Base-by-base conservation (phyloP, 2,797 vertebrate species). In the Florisuga fusca region DNA sequence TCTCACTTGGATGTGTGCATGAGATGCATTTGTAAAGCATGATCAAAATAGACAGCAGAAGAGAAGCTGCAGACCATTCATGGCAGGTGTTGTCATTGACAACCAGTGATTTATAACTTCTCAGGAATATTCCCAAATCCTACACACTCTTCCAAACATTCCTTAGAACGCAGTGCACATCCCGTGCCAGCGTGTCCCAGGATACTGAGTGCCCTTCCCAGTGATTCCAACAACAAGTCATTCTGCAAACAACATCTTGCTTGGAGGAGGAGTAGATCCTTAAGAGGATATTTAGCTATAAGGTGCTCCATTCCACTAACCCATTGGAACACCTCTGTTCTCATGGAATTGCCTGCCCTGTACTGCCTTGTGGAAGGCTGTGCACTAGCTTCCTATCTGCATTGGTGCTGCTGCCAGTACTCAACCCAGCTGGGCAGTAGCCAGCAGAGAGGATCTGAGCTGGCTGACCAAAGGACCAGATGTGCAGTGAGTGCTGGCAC, bases 21-120 rank as follows among this genome's bases (percentile, higher is more conserved):
- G 91, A 92, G 88, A 94, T 95, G 81, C 86, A 83, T 91, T 96
- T 94, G 94, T 86, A 94, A 93, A 80, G 85, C 91, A 54, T 27
- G 94, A 96, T 94, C 93, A 72, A 95, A 94, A 93, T 61, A 94
- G 87, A 91, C 64, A 93, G 94, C 87, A 89, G 78, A 91, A 86
- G 87, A 95, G 94, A 95, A 90, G 91, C 88, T 95, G 90, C 1
- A 90, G 95, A 89, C 87, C 94, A 22, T 89, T 92, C 90, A 15
- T 95, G 96, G 85, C 94, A 94, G 91, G 81, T 96, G 96, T 96
- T 96, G 95, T 94, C 93, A 90, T 79, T 97, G 94, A 89, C 95
- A 93, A 83, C 85, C 87, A 89, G 85, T 8, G 74, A 92, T 95
- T 93, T 92, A 12, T 90, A 94, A 77, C 85, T 91, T 89, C 81